Conservation (phyloP, 2,888 invertebrate species). For the Tetranychus piercei region DNA sequence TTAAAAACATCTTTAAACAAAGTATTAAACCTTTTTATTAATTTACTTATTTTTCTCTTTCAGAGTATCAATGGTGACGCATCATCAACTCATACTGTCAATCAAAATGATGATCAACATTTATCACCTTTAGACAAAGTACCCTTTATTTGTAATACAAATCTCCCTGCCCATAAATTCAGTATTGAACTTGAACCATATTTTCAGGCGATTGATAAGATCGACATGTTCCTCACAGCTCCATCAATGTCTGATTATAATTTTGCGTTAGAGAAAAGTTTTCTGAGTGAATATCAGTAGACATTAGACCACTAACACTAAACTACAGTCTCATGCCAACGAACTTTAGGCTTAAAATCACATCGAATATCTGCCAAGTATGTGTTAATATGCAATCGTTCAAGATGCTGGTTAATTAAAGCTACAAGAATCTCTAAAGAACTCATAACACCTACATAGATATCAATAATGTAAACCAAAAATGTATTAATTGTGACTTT, state of each 20-base stretch:
- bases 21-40: too few relatives aligned
- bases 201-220: conserved; percentile 11
- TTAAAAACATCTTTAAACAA: too few relatives aligned
- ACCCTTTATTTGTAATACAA: neutral
- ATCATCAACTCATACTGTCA: neutral
- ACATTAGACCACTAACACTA: too few relatives aligned
- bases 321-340: too few relatives aligned
- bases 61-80: neutral
- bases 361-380: too few relatives aligned
- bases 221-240: conserved; percentile 9
- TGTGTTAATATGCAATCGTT: too few relatives aligned
- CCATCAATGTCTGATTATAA: conserved; percentile 14
- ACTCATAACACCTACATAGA: too few relatives aligned
- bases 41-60: neutral
- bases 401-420: too few relatives aligned
- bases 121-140: neutral
- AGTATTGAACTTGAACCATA: neutral
- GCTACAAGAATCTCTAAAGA: too few relatives aligned
- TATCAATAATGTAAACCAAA: too few relatives aligned
- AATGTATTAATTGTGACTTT: too few relatives aligned
- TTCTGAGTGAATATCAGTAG: neutral
- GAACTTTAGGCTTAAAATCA: too few relatives aligned
- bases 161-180: neutral
- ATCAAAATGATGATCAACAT: neutral
- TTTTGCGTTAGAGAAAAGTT: conserved; percentile 12